These are phyloP conservation scores for Siphlonurus alternatus DNA, from an alignment of 2,888 invertebrate genomes.

Conservation along the genomic window DNA sequence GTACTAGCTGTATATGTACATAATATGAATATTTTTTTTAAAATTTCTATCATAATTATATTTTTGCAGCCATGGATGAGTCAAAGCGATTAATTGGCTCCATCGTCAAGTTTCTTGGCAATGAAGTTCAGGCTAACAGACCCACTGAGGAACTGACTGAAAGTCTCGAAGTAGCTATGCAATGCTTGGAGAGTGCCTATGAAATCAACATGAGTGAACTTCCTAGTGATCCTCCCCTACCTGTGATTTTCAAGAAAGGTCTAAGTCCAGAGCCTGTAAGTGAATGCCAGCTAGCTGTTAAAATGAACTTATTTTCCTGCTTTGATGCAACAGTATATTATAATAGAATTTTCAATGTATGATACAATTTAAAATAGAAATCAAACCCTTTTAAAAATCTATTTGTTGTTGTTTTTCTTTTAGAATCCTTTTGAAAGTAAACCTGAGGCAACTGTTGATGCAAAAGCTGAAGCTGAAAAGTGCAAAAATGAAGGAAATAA, in stretches of 20 bases:
- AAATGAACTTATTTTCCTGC: too few relatives aligned
- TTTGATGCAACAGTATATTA: too few relatives aligned
- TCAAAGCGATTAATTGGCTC: not conserved
- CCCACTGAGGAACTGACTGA: conserved; percentile 27
- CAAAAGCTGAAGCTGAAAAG: conserved; percentile 55
- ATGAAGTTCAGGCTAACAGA: not conserved
- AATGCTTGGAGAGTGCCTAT: conserved; percentile 86
- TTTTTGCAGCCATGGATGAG: not conserved
- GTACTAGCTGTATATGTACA: too few relatives aligned
- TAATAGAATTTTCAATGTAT: not conserved
- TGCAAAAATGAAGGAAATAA: conserved; percentile 78
- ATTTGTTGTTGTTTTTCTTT: too few relatives aligned
- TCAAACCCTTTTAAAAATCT: too few relatives aligned
- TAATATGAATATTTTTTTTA: too few relatives aligned
- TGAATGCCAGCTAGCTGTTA: too few relatives aligned
- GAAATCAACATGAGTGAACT: conserved; percentile 37
- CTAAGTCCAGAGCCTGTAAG: not conserved
- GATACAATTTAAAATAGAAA: not conserved
- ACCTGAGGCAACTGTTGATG: conserved; percentile 19
- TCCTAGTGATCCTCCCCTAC: conserved; percentile 24
- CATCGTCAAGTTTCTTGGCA: not conserved
- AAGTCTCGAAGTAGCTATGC: conserved; percentile 83
- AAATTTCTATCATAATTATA: too few relatives aligned
- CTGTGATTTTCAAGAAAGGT: conserved; percentile 23
- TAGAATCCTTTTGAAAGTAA: conserved; percentile 28